Percentiles rank a stretch among this genome's conserved stretches.
Conservation (phyloP, 2,797 vertebrate genomes). For the Novumbra hubbsi region DNA sequence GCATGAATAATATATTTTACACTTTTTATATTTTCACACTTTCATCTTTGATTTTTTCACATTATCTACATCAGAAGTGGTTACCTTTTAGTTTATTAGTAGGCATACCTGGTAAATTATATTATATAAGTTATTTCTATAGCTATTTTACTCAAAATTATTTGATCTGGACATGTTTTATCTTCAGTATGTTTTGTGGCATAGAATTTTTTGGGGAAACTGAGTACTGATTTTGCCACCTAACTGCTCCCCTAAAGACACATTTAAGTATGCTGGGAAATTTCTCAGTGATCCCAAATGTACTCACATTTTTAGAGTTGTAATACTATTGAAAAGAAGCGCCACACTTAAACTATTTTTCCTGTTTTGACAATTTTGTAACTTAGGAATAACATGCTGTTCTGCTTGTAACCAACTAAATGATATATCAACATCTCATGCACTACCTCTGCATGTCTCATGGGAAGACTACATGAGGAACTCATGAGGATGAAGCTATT, state of each 20-base stretch:
- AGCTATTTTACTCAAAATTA: conserved; percentile 1
- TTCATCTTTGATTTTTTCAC: not conserved
- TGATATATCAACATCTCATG: not conserved
- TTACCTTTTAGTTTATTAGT: not conserved
- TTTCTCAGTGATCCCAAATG: conserved; percentile 8
- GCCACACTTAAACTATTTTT: not conserved
- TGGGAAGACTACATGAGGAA: not conserved
- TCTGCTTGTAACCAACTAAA: not conserved
- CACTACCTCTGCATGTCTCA: not conserved
- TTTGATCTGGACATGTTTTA: conserved; percentile 11
- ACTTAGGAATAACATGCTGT: not conserved
- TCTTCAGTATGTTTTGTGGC: conserved; percentile 35
- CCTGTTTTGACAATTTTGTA: not conserved
- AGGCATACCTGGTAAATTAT: not conserved
- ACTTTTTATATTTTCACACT: conserved; percentile 28
- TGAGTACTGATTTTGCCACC: conserved; percentile 42
- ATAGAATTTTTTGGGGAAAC: conserved; percentile 39
- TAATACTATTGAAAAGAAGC: not conserved
- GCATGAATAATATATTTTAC: conserved; percentile 51
- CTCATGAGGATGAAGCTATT: not conserved
- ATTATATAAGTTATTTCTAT: not conserved
- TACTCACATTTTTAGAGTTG: not conserved
- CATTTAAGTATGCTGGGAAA: conserved; percentile 18
- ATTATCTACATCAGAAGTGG: not conserved
- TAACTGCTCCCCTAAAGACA: conserved; percentile 29